phyloP scores from a whole-genome alignment of 53 echinoderm and acorn worm genomes.

The Paracentrotus lividus region DNA sequence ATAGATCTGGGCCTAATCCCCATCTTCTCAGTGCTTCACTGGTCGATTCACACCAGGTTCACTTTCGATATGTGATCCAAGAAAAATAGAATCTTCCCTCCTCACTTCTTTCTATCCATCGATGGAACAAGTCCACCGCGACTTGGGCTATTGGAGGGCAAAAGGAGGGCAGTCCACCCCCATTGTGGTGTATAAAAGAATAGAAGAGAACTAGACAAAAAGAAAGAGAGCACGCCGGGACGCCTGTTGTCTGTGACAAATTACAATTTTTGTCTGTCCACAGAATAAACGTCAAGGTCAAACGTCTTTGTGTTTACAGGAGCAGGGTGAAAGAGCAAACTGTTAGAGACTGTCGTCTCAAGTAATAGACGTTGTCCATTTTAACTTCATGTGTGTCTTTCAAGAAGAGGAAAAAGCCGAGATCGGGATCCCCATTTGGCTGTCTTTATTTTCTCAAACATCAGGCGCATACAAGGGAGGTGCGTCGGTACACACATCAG shows the following conservation, averaged over 20 bases:
- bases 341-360: constrained; percentile 50
- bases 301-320: not conserved
- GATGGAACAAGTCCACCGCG: constrained; percentile 37
- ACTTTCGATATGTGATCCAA: constrained; percentile 57
- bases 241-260: constrained; percentile 66
- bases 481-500: constrained; percentile 27
- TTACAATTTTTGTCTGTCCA: constrained; percentile 65
- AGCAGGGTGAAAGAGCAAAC: constrained; percentile 54
- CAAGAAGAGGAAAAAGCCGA: constrained; percentile 5
- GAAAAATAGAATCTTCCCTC: constrained; percentile 1
- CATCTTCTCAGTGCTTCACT: constrained; percentile 13
- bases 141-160: not conserved
- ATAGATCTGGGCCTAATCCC: not conserved
- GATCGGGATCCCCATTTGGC: not conserved
- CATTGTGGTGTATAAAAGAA: constrained; percentile 51
- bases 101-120: too few species aligned
- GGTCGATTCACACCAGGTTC: constrained; percentile 25
- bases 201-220: not conserved
- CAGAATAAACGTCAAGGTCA: constrained; percentile 35
- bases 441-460: constrained; percentile 39
- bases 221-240: constrained; percentile 40
- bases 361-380: constrained; percentile 37
- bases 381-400: not conserved
- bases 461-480: not conserved
- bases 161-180: constrained; percentile 56